Conservation (phyloP, 2,797 vertebrate species). For the Sebastes cheni region DNA sequence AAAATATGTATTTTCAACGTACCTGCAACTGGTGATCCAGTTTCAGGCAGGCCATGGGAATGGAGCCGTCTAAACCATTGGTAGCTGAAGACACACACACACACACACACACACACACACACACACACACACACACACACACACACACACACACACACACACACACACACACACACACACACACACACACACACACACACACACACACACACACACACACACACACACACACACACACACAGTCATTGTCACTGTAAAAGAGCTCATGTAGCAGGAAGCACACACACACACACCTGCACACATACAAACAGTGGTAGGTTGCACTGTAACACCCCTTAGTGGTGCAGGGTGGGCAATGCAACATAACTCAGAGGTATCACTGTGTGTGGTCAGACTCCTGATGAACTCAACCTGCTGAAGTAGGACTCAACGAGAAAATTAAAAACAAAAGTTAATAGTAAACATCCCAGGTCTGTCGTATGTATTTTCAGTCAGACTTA, state of each 20-base stretch:
- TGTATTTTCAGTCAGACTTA: neutral
- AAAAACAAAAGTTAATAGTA: no score
- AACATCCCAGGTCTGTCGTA: neutral
- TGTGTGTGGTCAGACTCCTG: neutral
- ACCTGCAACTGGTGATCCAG: constrained; percentile 96
- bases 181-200: neutral
- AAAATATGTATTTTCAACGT: constrained; percentile 51
- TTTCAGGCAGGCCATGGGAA: constrained; percentile 93
- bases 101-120: neutral
- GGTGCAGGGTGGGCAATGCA: neutral
- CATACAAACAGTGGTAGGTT: neutral
- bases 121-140: neutral
- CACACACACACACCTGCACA: neutral
- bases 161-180: neutral
- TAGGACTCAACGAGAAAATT: neutral
- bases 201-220: neutral
- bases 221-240: neutral
- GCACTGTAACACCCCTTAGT: constrained; percentile 31
- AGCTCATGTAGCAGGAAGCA: neutral
- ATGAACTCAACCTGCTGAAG: neutral
- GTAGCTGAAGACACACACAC: constrained; percentile 80
- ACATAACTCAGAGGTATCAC: neutral
- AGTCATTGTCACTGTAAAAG: neutral
- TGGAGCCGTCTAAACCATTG: constrained; percentile 94
- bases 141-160: neutral